phyloP scores from a whole-genome alignment of 1,140 invertebrate species.

The fruit fly (Drosophila melanogaster) region Release_6_plus_ISO1_MT NT_033779.5:17000001-17000500 shows the following conservation, averaged over 20 bases:
- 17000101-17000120: slow-evolving; percentile 18
- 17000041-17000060: slow-evolving; percentile 27
- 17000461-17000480: neutral
- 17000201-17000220: slow-evolving; percentile 24
- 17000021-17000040: slow-evolving; percentile 7
- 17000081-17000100: slow-evolving; percentile 1
- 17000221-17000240: neutral
- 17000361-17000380: slow-evolving; percentile 73
- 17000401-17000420: slow-evolving; percentile 68
- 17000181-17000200: slow-evolving; percentile 39
- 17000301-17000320: neutral
- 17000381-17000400: slow-evolving; percentile 80
- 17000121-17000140: slow-evolving; percentile 62
- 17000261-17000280: slow-evolving; percentile 38
- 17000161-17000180: slow-evolving; percentile 60
- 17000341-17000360: slow-evolving; percentile 55
- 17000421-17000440: slow-evolving; percentile 67
- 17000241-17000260: slow-evolving; percentile 7
- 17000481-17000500: slow-evolving; percentile 62
- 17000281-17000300: slow-evolving; percentile 33
- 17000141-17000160: slow-evolving; percentile 55
- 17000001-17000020: slow-evolving; percentile 15
- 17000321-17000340: slow-evolving; percentile 48
- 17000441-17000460: neutral
- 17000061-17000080: slow-evolving; percentile 9